Evolutionary conservation across 2,113 vertebrate genomes (phyloP).

Genomic region (Odontesthes bonariensis): DNA sequence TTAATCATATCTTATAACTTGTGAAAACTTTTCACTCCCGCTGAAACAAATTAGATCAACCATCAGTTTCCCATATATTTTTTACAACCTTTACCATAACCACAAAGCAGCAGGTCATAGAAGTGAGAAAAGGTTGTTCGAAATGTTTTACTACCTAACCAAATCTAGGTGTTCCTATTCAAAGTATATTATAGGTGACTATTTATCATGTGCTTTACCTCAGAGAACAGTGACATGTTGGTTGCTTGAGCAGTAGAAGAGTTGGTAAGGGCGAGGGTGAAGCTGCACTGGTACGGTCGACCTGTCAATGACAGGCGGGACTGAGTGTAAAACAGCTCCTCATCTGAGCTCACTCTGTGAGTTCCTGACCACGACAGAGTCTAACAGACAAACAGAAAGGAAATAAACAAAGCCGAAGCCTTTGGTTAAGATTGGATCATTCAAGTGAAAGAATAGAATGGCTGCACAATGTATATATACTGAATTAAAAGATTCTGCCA

Average conservation of each 20-base stretch:
- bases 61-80: too few relatives aligned
- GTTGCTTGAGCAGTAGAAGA: slow-evolving; percentile 71
- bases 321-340: slow-evolving; percentile 83
- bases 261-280: slow-evolving; percentile 83
- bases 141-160: not conserved
- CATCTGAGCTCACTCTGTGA: slow-evolving; percentile 82
- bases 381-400: slow-evolving; percentile 60
- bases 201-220: slow-evolving; percentile 72
- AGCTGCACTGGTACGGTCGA: slow-evolving; percentile 63
- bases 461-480: too few relatives aligned
- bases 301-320: slow-evolving; percentile 78
- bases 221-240: slow-evolving; percentile 84
- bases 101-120: not conserved
- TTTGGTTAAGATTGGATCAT: not conserved
- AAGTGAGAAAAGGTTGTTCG: not conserved
- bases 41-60: too few relatives aligned
- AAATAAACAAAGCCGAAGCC: not conserved
- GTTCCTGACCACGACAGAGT: slow-evolving; percentile 83
- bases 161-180: not conserved
- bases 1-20: too few relatives aligned
- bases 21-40: too few relatives aligned
- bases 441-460: not conserved
- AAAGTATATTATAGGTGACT: not conserved
- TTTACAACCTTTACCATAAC: too few relatives aligned
- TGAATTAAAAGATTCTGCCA: too few relatives aligned